Conservation (phyloP, 1,140 invertebrate species). For the Drosophila obscura region DNA sequence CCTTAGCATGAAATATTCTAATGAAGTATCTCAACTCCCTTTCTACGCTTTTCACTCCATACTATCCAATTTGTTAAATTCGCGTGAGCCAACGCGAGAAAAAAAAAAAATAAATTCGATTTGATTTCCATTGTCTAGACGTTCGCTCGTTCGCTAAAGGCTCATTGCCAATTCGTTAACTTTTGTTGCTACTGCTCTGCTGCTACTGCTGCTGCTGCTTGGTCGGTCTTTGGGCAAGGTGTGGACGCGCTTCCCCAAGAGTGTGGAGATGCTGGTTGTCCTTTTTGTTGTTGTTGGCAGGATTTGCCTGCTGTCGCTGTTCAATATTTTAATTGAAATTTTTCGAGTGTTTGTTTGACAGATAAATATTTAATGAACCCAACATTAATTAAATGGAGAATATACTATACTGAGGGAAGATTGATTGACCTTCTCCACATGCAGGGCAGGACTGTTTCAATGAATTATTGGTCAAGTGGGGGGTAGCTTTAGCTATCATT, state of each 20-base stretch:
- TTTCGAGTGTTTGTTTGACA: slow-evolving; percentile 76
- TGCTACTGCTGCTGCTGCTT: slow-evolving; percentile 15
- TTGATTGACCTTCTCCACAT: slow-evolving; percentile 19
- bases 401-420: slow-evolving; percentile 8
- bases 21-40: slow-evolving; percentile 60
- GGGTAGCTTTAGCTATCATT: too few relatives aligned
- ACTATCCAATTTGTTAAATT: slow-evolving; percentile 72
- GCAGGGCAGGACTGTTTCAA: neutral
- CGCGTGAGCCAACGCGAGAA: slow-evolving; percentile 37
- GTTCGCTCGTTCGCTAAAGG: slow-evolving; percentile 57
- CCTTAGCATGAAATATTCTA: slow-evolving; percentile 54
- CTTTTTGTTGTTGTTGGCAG: slow-evolving; percentile 6
- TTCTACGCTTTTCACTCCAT: slow-evolving; percentile 1
- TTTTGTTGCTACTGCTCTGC: slow-evolving; percentile 34
- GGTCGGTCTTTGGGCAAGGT: slow-evolving; percentile 49
- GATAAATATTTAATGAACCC: slow-evolving; percentile 76
- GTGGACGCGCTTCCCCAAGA: slow-evolving; percentile 34
- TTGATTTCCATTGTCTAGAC: slow-evolving; percentile 82
- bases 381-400: slow-evolving; percentile 59
- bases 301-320: slow-evolving; percentile 31
- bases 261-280: slow-evolving; percentile 28
- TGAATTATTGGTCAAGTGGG: slow-evolving; percentile 5
- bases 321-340: slow-evolving; percentile 80
- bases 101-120: slow-evolving; percentile 74
- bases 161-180: slow-evolving; percentile 80